A percentile compares a stretch with the other conserved stretches of the same genome.
Conservation (phyloP, 2,113 vertebrate genomes). For the Herpetotheres cachinnans region DNA sequence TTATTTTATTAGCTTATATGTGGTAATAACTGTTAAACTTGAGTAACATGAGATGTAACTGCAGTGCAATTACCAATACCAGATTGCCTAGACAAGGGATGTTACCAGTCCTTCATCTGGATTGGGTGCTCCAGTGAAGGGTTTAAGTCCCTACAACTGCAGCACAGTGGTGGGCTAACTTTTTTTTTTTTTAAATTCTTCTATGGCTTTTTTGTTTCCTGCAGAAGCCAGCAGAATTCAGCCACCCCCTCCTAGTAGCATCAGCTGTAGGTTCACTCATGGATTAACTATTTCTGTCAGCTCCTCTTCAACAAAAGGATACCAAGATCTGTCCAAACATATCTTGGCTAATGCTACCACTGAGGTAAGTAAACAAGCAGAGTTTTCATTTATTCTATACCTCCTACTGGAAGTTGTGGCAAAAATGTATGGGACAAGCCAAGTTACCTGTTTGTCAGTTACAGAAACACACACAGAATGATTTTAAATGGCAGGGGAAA, state of each 20-base stretch:
- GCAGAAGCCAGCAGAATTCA: constrained; percentile 19
- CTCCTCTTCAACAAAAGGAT: constrained; percentile 75
- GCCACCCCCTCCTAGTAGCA: neutral
- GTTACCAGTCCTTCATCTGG: neutral
- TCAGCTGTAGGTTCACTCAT: constrained; percentile 52
- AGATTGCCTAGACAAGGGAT: neutral
- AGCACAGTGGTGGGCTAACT: neutral
- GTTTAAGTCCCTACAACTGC: neutral
- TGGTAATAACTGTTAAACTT: neutral
- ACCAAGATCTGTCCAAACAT: constrained; percentile 84
- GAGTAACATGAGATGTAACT: neutral
- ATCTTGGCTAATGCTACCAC: constrained; percentile 79
- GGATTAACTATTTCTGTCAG: constrained; percentile 56
- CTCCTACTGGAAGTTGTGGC: neutral
- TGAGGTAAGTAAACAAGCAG: constrained; percentile 75
- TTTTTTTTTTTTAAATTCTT: neutral
- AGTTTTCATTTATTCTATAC: neutral
- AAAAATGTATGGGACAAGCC: neutral
- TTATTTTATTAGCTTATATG: neutral
- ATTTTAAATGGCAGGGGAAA: neutral
- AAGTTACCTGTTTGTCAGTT: neutral
- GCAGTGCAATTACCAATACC: neutral
- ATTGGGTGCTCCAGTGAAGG: fast-evolving
- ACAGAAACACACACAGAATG: neutral
- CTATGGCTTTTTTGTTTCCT: neutral